A percentile compares a stretch with the other conserved stretches of the same genome.
These are phyloP conservation scores for Cephus pygmeus DNA, from an alignment of 2,888 invertebrate species.

Conservation along the genomic window DNA sequence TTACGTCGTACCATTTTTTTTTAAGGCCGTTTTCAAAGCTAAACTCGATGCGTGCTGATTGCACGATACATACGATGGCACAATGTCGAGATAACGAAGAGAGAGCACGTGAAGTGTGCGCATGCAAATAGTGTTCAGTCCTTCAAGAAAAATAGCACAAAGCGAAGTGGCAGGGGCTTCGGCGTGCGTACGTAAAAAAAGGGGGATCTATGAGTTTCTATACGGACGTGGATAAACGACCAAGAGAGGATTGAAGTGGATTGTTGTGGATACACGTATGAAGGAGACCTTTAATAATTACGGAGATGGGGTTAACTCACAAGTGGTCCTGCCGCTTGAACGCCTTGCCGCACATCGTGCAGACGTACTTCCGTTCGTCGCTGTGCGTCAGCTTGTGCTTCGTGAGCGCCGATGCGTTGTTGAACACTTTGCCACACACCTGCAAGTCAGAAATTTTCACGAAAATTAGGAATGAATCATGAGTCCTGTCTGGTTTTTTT, in stretches of 20 bases:
- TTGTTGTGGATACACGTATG: background rate
- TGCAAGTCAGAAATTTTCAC: slow-evolving; percentile 64
- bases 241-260: background rate
- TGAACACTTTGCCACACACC: slow-evolving; percentile 97
- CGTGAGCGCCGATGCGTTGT: slow-evolving; percentile 95
- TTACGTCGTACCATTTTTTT: background rate
- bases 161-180: background rate
- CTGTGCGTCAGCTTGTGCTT: slow-evolving; percentile 98
- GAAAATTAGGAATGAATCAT: background rate
- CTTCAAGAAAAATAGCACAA: background rate
- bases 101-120: background rate
- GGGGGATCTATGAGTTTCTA: background rate
- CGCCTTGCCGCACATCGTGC: slow-evolving; percentile 95
- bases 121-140: background rate
- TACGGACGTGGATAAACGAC: background rate
- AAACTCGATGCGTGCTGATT: background rate
- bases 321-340: slow-evolving; percentile 99
- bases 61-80: background rate
- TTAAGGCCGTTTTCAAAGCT: background rate
- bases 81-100: background rate
- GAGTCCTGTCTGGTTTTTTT: no score
- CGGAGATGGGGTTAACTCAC: slow-evolving; percentile 74
- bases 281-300: background rate
- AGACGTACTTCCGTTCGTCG: slow-evolving; percentile 96
- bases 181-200: background rate